phyloP scores from a whole-genome alignment of 2,888 invertebrate genomes.

The Apamea anceps region DNA sequence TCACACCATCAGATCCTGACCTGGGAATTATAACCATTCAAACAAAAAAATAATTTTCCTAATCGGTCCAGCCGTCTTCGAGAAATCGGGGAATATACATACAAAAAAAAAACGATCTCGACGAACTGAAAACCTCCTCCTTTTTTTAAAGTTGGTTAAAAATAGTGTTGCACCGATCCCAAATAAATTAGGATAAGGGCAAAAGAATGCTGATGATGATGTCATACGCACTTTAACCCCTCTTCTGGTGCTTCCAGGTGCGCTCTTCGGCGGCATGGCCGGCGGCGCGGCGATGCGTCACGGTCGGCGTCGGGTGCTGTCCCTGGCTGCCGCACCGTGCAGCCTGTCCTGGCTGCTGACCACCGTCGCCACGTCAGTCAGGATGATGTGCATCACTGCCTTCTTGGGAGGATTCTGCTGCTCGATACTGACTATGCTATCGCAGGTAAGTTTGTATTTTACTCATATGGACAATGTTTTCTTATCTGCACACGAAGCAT shows the following conservation, averaged over 20 bases:
- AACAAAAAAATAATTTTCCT: too few relatives aligned
- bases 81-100: too few relatives aligned
- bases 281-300: constrained; percentile 93
- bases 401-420: constrained; percentile 96
- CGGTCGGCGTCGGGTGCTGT: constrained; percentile 92
- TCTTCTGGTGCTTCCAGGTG: constrained; percentile 84
- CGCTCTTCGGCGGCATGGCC: constrained; percentile 93
- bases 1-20: too few relatives aligned
- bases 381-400: constrained; percentile 95
- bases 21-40: too few relatives aligned
- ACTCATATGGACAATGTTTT: not conserved
- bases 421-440: constrained; percentile 94
- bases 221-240: not conserved
- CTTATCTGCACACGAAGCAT: not conserved
- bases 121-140: too few relatives aligned
- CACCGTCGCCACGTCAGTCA: constrained; percentile 93
- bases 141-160: too few relatives aligned
- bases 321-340: constrained; percentile 93
- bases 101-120: too few relatives aligned
- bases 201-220: not conserved
- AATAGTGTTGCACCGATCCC: too few relatives aligned
- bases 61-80: too few relatives aligned
- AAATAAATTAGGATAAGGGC: too few relatives aligned
- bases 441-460: constrained; percentile 89
- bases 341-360: constrained; percentile 95